phyloP scores from a whole-genome alignment of 2,113 vertebrate species.

The Pica pica region DNA sequence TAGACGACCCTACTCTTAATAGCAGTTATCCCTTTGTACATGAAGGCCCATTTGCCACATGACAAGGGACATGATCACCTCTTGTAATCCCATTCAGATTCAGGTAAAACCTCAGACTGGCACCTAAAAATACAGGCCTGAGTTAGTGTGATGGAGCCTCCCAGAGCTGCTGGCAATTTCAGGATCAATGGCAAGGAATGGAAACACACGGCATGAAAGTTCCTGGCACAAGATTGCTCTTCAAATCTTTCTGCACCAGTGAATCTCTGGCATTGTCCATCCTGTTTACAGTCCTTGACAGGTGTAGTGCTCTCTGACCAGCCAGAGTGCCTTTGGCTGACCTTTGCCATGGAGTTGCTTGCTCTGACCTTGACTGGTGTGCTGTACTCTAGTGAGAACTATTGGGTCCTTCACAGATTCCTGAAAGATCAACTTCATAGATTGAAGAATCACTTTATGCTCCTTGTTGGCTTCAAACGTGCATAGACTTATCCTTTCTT shows the following conservation, averaged over 20 bases:
- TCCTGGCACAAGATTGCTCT: conserved; percentile 8
- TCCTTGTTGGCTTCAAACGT: background rate
- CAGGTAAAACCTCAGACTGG: background rate
- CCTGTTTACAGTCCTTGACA: background rate
- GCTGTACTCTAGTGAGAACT: background rate
- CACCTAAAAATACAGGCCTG: background rate
- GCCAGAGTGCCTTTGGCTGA: conserved; percentile 23
- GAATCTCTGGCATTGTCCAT: background rate
- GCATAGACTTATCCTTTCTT: background rate
- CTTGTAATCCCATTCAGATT: background rate
- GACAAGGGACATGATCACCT: background rate
- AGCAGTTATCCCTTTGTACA: background rate
- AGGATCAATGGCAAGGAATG: conserved; percentile 1
- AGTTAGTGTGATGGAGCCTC: background rate
- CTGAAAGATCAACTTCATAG: background rate
- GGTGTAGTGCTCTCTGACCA: background rate
- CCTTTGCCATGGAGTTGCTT: background rate
- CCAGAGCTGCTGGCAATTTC: background rate
- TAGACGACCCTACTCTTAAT: background rate
- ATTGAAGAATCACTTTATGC: background rate
- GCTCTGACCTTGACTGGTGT: conserved; percentile 17
- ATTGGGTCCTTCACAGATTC: background rate
- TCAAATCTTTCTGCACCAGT: conserved; percentile 38
- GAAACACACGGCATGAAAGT: background rate
- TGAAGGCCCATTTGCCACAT: background rate